Conservation (phyloP, 1,140 invertebrate genomes). For the Berghia stephanieae region DNA sequence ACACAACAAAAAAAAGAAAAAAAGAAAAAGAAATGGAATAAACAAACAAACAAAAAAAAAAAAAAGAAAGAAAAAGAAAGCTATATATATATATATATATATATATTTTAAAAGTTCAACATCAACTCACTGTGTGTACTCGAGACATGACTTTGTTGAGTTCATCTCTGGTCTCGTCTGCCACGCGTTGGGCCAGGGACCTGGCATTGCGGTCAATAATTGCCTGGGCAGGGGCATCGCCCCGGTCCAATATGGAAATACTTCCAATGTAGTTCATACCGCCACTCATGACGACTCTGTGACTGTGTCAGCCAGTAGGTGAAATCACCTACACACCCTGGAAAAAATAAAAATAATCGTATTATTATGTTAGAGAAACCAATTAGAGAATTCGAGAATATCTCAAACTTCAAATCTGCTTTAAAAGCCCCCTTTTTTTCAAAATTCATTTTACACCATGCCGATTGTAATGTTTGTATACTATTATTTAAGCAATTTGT, state of each 20-base stretch:
- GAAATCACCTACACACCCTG: not conserved
- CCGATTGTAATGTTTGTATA: too few species aligned
- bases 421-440: too few species aligned
- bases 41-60: not conserved
- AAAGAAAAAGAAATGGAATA: constrained; percentile 2
- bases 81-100: not conserved
- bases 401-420: too few species aligned
- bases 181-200: constrained; percentile 56
- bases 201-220: constrained; percentile 61
- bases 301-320: not conserved
- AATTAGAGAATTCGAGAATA: not conserved
- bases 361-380: not conserved
- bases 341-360: not conserved
- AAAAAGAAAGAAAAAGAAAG: not conserved
- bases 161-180: constrained; percentile 63
- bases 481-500: too few species aligned
- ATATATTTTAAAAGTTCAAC: too few species aligned
- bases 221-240: constrained; percentile 56
- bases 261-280: constrained; percentile 60
- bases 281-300: not conserved
- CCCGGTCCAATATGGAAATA: constrained; percentile 58
- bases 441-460: too few species aligned
- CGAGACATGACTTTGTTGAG: constrained; percentile 59
- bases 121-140: constrained; percentile 62
- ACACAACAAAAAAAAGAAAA: not conserved